phyloP scores from a whole-genome alignment of 35 echinoderm and acorn worm genomes.

The Stichopus chloronotus region DNA sequence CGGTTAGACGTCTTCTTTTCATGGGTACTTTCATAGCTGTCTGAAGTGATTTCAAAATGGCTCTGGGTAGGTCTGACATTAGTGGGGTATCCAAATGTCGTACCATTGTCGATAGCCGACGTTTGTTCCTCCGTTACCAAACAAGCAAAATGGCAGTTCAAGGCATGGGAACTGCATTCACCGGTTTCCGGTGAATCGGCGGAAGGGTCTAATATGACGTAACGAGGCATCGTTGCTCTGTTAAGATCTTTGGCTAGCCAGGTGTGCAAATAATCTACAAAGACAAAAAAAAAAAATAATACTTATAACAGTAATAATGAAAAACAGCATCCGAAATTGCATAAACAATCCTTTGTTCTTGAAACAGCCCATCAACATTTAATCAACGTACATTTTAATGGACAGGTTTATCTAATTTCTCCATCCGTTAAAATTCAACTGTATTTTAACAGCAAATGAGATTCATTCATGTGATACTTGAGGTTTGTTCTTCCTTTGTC shows the following conservation, averaged over 20 bases:
- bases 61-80: neutral
- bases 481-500: too few species aligned
- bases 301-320: neutral
- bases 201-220: constrained; percentile 4
- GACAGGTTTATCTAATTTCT: too few species aligned
- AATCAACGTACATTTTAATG: neutral
- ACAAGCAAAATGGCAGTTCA: neutral
- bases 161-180: neutral
- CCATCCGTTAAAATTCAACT: too few species aligned
- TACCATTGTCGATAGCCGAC: neutral
- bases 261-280: neutral
- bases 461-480: neutral
- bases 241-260: neutral
- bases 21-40: neutral
- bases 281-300: neutral
- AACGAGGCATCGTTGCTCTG: neutral
- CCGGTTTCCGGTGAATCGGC: constrained; percentile 38
- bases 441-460: neutral
- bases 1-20: neutral
- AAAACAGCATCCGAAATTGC: neutral
- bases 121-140: neutral
- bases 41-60: neutral
- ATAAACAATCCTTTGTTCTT: neutral
- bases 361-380: too few species aligned
- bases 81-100: neutral